phyloP scores from a whole-genome alignment of 2,888 invertebrate species.

The Drosophila niveifrons region DNA sequence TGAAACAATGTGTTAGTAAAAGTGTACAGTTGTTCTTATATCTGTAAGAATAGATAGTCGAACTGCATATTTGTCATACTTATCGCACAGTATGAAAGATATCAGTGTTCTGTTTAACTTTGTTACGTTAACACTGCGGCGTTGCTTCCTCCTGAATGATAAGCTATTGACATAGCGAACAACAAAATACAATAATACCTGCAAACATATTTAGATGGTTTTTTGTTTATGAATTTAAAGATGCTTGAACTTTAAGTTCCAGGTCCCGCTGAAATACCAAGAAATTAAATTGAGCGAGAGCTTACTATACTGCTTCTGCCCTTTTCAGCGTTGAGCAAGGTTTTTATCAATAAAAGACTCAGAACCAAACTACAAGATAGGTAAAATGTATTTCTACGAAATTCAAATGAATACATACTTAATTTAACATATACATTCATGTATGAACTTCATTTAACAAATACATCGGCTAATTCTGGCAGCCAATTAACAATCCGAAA shows the following conservation, averaged over 20 bases:
- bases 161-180: constrained; percentile 34
- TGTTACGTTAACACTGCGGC: constrained; percentile 73
- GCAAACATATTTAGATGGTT: constrained; percentile 14
- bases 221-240: constrained; percentile 13
- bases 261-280: too few relatives aligned
- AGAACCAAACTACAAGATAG: too few relatives aligned
- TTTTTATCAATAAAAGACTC: too few relatives aligned
- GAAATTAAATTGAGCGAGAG: too few relatives aligned
- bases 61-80: constrained; percentile 55
- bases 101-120: constrained; percentile 61
- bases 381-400: too few relatives aligned
- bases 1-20: constrained; percentile 4
- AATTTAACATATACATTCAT: too few relatives aligned
- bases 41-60: constrained; percentile 37
- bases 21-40: constrained; percentile 5
- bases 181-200: constrained; percentile 26
- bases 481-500: too few relatives aligned
- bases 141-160: constrained; percentile 51
- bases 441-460: too few relatives aligned
- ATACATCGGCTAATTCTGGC: too few relatives aligned
- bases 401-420: too few relatives aligned
- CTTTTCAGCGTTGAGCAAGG: too few relatives aligned
- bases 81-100: constrained; percentile 50
- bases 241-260: constrained; percentile 19
- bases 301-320: too few relatives aligned